Base-by-base conservation (phyloP, 2,888 invertebrate genomes). In the Aradus depressus region DNA sequence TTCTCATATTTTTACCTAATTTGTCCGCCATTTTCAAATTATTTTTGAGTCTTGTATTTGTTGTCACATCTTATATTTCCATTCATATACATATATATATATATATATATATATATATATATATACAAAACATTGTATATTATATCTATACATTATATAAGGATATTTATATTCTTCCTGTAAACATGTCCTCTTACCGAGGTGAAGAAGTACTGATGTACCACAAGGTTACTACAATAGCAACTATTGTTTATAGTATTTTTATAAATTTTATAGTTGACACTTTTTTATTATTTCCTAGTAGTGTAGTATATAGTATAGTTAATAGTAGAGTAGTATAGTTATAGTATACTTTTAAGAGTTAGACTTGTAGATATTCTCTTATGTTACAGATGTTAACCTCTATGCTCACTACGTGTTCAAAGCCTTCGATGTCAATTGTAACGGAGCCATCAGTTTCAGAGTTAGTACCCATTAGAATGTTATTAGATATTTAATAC, bases 401-500 rank as follows among this genome's bases (percentile, higher is more conserved):
- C 77, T 88, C 65, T 96, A 96, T 73, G 95, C 96, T 66, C 95
- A 95, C 73, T 92, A 91, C 76, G 95, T 96, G 74, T 96, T 96
- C 81, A 92, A 92, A 74, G 93, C 95, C 59, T 95, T 96, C 70
- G 95, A 96, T 71, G 90, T 92, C 62, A 93, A 95, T 73, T 87
- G 89, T 75, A 92, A 87, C 69, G 95, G 95, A 58, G 86, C 91
- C 64, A 91, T 96, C 74, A 95, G 89, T 72, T 96, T 96, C 76
- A 85, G 93, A 81, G 96, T 96, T 75, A 84, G 81, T 77, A 50
- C 35, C 34, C 35, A 38, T 4, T 38, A 34, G 35, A 6, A n/a
- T n/a, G n/a, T n/a, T n/a, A n/a, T n/a, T n/a, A n/a, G n/a, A n/a
- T n/a, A n/a, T n/a, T n/a, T n/a, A n/a, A n/a, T n/a, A n/a, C n/a